Evolutionary conservation across 2,888 invertebrate species (phyloP).

Genomic region (Drosophila meridionalis): DNA sequence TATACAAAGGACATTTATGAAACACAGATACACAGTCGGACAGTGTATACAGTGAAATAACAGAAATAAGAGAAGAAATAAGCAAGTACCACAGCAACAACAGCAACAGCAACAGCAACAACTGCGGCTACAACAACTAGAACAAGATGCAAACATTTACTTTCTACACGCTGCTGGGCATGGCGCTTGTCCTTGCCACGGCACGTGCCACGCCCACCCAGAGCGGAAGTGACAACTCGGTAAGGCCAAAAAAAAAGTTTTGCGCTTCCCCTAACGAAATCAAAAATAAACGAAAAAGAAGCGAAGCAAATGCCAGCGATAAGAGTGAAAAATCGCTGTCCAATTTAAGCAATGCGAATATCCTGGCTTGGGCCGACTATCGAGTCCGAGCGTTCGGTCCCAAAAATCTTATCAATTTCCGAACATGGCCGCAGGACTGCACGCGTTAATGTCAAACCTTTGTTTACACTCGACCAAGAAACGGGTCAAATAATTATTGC

Average conservation of each 20-base stretch:
- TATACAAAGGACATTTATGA: conserved; percentile 52
- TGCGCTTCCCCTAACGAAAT: background rate
- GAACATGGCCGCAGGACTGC: conserved; percentile 7
- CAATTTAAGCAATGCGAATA: conserved; percentile 22
- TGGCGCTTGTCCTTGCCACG: conserved; percentile 58
- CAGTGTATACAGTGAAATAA: conserved; percentile 30
- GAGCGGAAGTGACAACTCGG: conserved; percentile 81
- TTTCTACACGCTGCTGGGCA: conserved; percentile 67
- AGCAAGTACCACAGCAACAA: conserved; percentile 20
- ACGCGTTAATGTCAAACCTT: conserved; percentile 19
- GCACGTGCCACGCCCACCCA: conserved; percentile 79
- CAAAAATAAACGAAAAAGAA: conserved; percentile 15
- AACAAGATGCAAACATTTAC: conserved; percentile 72
- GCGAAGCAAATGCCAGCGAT: conserved; percentile 23
- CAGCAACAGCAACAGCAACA: conserved; percentile 9
- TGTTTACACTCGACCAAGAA: conserved; percentile 17
- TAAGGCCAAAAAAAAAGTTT: conserved; percentile 58
- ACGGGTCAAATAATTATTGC: conserved; percentile 11
- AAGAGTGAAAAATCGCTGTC: conserved; percentile 39
- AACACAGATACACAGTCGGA: conserved; percentile 10
- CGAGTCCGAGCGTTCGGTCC: background rate
- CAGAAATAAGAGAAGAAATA: conserved; percentile 32
- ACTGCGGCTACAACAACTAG: conserved; percentile 15
- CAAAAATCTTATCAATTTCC: conserved; percentile 18
- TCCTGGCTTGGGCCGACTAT: conserved; percentile 22